Evolutionary conservation across 1,140 invertebrate genomes (phyloP).

Genomic region (Drosophila ironensis): DNA sequence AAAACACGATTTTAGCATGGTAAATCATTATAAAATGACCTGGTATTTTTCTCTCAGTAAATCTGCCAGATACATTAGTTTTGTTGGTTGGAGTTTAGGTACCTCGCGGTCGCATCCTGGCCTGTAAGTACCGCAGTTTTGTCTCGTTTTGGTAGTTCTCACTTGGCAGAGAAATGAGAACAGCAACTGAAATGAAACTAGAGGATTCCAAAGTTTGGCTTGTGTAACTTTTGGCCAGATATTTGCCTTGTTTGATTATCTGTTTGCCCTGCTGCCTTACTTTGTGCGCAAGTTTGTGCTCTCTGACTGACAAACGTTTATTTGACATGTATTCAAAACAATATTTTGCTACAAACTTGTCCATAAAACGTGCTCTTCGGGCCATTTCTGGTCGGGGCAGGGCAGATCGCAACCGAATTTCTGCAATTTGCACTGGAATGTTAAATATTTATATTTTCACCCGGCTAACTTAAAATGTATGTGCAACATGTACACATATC

Average conservation of each 20-base stretch:
- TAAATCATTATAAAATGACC: no score
- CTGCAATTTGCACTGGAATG: conserved; percentile 57
- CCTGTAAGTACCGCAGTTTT: background rate
- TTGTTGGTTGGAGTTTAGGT: background rate
- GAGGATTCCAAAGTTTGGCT: conserved; percentile 56
- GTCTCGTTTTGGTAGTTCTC: conserved; percentile 8
- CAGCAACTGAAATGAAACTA: conserved; percentile 19
- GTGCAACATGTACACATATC: conserved; percentile 10
- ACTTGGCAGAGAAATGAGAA: conserved; percentile 29
- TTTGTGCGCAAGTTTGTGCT: background rate
- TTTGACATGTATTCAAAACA: conserved; percentile 57
- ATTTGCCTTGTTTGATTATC: conserved; percentile 70
- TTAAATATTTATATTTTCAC: conserved; percentile 68
- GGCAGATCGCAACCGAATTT: conserved; percentile 40
- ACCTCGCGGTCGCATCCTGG: background rate
- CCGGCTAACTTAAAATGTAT: conserved; percentile 40
- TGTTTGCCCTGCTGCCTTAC: conserved; percentile 39
- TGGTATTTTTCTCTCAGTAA: no score
- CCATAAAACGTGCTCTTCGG: conserved; percentile 38
- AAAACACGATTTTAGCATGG: no score
- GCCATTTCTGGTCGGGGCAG: conserved; percentile 32
- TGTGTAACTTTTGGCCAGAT: conserved; percentile 46
- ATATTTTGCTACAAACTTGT: conserved; percentile 49
- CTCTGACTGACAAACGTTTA: conserved; percentile 52
- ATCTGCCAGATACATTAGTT: no score